These are phyloP conservation scores for Brachyopa scutellaris DNA, from an alignment of 2,888 invertebrate genomes.

Conservation along the genomic window DNA sequence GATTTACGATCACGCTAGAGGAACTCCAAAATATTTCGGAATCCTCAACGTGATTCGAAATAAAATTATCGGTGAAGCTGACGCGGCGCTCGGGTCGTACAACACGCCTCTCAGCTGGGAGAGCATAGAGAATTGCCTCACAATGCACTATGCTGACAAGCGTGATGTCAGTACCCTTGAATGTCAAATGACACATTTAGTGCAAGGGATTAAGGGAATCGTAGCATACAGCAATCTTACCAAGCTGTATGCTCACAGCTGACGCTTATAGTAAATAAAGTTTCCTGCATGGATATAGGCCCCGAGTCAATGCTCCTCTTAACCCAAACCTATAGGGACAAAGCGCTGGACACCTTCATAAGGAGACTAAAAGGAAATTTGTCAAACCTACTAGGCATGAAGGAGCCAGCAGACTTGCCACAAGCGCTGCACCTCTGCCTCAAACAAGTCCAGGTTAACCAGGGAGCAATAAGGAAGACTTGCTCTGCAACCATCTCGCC, in stretches of 20 bases:
- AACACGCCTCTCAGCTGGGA: slow-evolving; percentile 34
- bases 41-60: slow-evolving; percentile 34
- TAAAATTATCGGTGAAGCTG: slow-evolving; percentile 27
- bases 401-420: slow-evolving; percentile 17
- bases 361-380: slow-evolving; percentile 30
- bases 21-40: slow-evolving; percentile 21
- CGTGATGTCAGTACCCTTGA: slow-evolving; percentile 28
- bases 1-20: slow-evolving; percentile 16
- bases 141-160: slow-evolving; percentile 41
- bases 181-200: slow-evolving; percentile 15
- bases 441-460: slow-evolving; percentile 11
- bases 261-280: slow-evolving; percentile 36
- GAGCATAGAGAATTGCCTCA: slow-evolving; percentile 27
- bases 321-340: slow-evolving; percentile 29
- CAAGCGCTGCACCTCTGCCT: slow-evolving; percentile 26
- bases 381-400: slow-evolving; percentile 28
- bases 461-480: slow-evolving; percentile 1
- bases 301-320: background rate
- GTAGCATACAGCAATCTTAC: slow-evolving; percentile 11
- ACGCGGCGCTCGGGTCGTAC: slow-evolving; percentile 20
- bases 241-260: slow-evolving; percentile 28
- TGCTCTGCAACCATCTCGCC: slow-evolving; percentile 8
- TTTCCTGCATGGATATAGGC: slow-evolving; percentile 33
- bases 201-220: slow-evolving; percentile 17
- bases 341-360: slow-evolving; percentile 35